Evolutionary conservation across 2,113 vertebrate genomes (phyloP).

Genomic region (Epinephelus cyanopodus): DNA sequence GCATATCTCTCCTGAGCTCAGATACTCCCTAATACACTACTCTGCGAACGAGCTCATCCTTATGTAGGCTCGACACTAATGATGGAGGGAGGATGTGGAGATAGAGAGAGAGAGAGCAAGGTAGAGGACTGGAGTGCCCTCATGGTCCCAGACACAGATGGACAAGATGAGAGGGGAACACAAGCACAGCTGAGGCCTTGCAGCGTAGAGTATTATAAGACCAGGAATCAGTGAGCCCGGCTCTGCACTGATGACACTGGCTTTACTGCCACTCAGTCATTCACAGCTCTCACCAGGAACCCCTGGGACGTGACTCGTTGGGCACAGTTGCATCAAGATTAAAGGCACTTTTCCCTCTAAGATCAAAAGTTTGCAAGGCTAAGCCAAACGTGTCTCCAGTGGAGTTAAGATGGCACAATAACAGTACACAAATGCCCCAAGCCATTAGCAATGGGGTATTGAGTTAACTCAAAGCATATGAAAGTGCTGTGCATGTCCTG

Average conservation of each 20-base stretch:
- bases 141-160: conserved; percentile 76
- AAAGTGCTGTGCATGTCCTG: conserved; percentile 40
- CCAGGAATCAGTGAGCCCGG: conserved; percentile 66
- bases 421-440: conserved; percentile 44
- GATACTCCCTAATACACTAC: conserved; percentile 26
- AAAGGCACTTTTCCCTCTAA: conserved; percentile 64
- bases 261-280: conserved; percentile 67
- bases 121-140: conserved; percentile 62
- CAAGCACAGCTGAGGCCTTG: conserved; percentile 75
- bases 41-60: conserved; percentile 9
- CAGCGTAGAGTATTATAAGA: conserved; percentile 54
- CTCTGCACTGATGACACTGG: conserved; percentile 73
- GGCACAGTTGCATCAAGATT: conserved; percentile 71
- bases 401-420: conserved; percentile 39
- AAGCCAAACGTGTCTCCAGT: conserved; percentile 56
- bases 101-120: conserved; percentile 30
- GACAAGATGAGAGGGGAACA: conserved; percentile 73
- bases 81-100: conserved; percentile 28
- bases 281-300: conserved; percentile 57
- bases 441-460: conserved; percentile 44
- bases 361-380: conserved; percentile 61
- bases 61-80: conserved; percentile 37
- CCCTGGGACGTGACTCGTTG: conserved; percentile 46
- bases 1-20: conserved; percentile 3
- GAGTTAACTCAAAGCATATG: conserved; percentile 28